These are phyloP conservation scores for Brienomyrus longianalis DNA, from an alignment of 2,113 vertebrate genomes.

Conservation along the genomic window DNA sequence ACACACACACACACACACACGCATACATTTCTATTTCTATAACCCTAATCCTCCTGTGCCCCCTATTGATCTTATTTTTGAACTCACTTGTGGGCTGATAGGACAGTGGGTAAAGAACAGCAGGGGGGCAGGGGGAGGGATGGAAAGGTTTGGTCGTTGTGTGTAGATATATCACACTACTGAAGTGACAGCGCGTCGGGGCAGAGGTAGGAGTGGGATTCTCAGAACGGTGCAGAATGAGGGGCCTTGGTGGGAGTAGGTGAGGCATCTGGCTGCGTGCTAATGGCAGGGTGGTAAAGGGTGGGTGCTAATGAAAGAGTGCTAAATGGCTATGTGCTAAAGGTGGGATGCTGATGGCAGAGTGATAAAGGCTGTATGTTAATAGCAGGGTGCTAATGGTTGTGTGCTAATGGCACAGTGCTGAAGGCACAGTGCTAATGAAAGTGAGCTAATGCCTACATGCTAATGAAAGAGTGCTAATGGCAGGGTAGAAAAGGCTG, in stretches of 20 bases:
- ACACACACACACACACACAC: not conserved
- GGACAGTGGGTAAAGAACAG: slow-evolving; percentile 37
- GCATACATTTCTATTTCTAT: not conserved
- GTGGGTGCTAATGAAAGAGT: not conserved
- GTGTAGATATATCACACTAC: not conserved
- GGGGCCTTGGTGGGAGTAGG: not conserved
- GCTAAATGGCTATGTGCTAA: not conserved
- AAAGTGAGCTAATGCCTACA: no score
- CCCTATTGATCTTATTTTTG: slow-evolving; percentile 47
- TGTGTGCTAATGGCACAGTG: not conserved
- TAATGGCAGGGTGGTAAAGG: not conserved
- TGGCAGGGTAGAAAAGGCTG: not conserved
- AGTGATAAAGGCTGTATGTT: not conserved
- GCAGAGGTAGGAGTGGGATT: not conserved
- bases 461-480: no score
- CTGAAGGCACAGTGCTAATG: no score
- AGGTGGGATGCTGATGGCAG: not conserved
- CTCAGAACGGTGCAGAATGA: not conserved
- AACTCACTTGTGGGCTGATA: slow-evolving; percentile 48
- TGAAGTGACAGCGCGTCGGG: not conserved
- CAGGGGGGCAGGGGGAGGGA: slow-evolving; percentile 41
- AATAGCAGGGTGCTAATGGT: not conserved
- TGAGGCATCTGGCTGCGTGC: not conserved
- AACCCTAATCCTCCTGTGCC: slow-evolving; percentile 22
- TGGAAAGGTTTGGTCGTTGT: not conserved